Evolutionary conservation across 2,113 vertebrate genomes (phyloP), one percentile per base, ranked within the genome.

Genomic region (Pao palembangensis): DNA sequence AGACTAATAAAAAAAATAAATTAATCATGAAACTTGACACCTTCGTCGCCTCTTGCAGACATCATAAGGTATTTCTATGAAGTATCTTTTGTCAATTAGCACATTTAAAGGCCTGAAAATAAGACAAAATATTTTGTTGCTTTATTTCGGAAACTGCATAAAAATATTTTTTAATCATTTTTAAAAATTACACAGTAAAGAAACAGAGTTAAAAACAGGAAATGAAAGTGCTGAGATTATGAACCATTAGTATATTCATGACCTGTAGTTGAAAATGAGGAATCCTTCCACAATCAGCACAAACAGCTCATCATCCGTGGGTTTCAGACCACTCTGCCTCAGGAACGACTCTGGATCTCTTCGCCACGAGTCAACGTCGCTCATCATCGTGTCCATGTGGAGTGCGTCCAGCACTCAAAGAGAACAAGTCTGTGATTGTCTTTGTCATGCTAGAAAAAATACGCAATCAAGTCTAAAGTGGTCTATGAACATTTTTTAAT

Each of bases 221-320:
- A 12, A 38, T 38, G 11, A 38, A 38, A 38, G 8, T 38, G 34
- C 34, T 38, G 34, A 38, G 34, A 38, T 38, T 1, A 38, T 8
- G 34, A 11, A 38, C 3, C 8, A 10, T 11, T 8, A 38, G 11
- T 38, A 38, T 8, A 6, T 38, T 38, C 8, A 38, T 11, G 11
- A 98, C 96, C 91, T 90, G 73, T 96, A 91, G 80, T 93, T 95
- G 83, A 93, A 98, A 66, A 98, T 93, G 52, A 98, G 94, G 83
- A 98, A 98, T 23, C 96, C 95, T 86, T 98, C 96, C 18, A 95
- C 88, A 67, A 98, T 93, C 78, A 98, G 91, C 78, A 95, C 85
- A 61, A 78, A 85, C 58, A 91, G 59, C 15, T 86, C 73, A 0
- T 84, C 61, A 15, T 66, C 0, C 71, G 6, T 57, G 21, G 4